Conservation (phyloP, 2,797 vertebrate genomes). For the Poeciliopsis presidionis region DNA sequence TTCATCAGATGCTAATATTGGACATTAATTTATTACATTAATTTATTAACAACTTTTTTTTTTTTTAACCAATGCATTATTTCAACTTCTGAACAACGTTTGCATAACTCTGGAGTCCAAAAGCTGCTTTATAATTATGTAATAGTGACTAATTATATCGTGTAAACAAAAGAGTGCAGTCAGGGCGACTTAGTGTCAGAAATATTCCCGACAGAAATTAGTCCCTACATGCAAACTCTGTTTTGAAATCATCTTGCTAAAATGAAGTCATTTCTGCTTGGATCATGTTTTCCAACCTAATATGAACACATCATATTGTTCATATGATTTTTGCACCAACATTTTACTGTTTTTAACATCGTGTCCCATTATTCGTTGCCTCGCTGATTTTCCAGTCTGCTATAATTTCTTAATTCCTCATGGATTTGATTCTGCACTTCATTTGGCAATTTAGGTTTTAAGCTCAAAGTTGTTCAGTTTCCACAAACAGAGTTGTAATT, state of each 20-base stretch:
- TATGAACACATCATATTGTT: neutral
- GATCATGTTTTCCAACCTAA: neutral
- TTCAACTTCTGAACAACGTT: neutral
- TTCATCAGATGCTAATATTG: neutral
- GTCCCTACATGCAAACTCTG: neutral
- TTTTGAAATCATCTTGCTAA: neutral
- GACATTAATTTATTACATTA: neutral
- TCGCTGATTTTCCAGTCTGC: neutral
- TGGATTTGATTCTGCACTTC: neutral
- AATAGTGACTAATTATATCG: neutral
- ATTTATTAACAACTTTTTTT: neutral
- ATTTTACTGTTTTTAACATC: neutral
- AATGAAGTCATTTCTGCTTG: neutral
- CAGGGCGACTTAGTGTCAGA: neutral
- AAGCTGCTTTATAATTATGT: neutral
- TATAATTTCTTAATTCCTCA: neutral
- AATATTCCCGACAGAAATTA: neutral
- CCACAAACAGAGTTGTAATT: neutral
- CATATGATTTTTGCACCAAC: neutral
- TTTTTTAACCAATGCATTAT: neutral
- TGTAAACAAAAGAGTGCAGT: neutral
- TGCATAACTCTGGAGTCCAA: neutral
- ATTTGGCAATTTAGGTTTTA: neutral
- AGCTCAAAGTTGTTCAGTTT: neutral
- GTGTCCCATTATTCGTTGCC: neutral